Evolutionary conservation across 2,797 vertebrate species (phyloP).

Genomic region (Alosa sapidissima): DNA sequence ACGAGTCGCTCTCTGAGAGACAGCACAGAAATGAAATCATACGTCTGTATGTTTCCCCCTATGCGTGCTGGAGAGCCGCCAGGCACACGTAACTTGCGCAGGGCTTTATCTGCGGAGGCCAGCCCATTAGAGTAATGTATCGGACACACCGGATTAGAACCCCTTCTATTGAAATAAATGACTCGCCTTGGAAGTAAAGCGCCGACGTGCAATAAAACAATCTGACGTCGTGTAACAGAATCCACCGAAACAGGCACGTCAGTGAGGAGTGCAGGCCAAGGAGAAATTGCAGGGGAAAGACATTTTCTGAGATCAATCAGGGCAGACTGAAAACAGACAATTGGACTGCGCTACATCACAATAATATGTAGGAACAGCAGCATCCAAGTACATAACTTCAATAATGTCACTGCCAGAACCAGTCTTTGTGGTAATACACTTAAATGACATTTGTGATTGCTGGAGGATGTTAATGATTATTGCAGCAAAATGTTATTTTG

Average conservation of each 20-base stretch:
- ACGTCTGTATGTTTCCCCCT: neutral
- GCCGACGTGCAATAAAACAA: neutral
- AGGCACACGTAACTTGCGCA: neutral
- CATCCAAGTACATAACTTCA: slow-evolving; percentile 13
- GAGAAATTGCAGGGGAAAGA: neutral
- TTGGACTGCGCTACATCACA: neutral
- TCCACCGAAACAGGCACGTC: neutral
- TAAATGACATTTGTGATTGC: slow-evolving; percentile 14
- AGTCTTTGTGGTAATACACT: neutral
- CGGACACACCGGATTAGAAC: neutral
- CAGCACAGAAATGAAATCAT: neutral
- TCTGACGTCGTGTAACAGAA: slow-evolving; percentile 7
- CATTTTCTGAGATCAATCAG: neutral
- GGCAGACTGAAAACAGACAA: slow-evolving; percentile 8
- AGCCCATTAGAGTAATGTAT: neutral
- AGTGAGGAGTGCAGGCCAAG: neutral
- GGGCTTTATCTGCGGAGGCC: neutral
- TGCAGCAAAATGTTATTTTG: slow-evolving; percentile 1
- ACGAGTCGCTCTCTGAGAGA: neutral
- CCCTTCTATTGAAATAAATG: slow-evolving; percentile 11
- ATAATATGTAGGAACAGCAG: neutral
- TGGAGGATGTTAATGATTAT: neutral
- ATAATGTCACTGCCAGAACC: slow-evolving; percentile 3
- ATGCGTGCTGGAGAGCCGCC: neutral
- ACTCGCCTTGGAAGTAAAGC: neutral